Base-by-base conservation (phyloP, 64 coral and sea anemone genomes). In the Stylophora pistillata region DNA sequence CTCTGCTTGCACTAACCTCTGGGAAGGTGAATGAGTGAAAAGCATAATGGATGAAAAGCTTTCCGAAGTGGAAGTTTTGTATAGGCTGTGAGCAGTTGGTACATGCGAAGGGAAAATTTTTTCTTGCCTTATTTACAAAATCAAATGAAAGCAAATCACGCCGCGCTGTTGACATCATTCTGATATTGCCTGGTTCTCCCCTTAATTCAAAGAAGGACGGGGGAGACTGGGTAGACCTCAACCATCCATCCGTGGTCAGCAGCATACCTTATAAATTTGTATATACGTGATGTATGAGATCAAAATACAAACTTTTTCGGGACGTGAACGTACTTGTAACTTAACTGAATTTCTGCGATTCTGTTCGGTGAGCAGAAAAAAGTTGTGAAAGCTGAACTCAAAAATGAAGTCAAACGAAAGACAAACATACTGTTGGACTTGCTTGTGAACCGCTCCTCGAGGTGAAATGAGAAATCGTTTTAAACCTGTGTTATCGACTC, bases 381-480 rank as follows among this genome's bases (percentile, higher is more conserved):
- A 2, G n/a, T 66, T 66, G n/a, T 66, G 1, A 20, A 66, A 20
- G 21, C 74, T 2, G 2, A 54, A 20, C 21, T 61, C 15, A 17
- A 15, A 37, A 13, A 69, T 53, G 80, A 84, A 53, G 61, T 13
- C 61, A 30, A 53, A 18, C 12, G 53, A n/a, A 52, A 54, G 17
- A 52, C 23, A 62, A 32, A 1, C 28, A 33, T 53, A 84, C 18
- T 16, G 0, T 27, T 27, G 1, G 69, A 20, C 30, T 55, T 59
- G 56, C 13, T 82, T 66, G 33, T 23, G 27, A 23, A 33, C 7
- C 23, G 5, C 23, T 69, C 17, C 5, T 23, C 53, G 2, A 27
- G 33, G 14, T 15, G 25, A 69, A 53, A 84, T 84, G 80, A 63
- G 80, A 53, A 84, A 84, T 21, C 80, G 80, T 20, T 84, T 84